Evolutionary conservation across 2,888 invertebrate species (phyloP), one percentile per base, ranked within the genome.

Genomic region (Tenthredo scrophulariae): DNA sequence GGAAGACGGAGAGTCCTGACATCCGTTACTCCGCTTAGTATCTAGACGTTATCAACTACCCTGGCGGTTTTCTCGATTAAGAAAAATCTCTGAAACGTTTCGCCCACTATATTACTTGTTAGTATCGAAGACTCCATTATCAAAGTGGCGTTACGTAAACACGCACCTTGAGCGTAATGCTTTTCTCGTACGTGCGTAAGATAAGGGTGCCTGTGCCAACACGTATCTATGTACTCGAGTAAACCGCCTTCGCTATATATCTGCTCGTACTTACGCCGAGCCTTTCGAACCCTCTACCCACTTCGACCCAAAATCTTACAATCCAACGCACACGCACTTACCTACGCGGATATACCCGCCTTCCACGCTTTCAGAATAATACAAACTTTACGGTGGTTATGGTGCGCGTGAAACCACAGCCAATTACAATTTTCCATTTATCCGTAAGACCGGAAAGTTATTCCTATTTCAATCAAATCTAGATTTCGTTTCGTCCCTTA

Each of bases 151-250:
- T 29, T 50, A 80, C 40, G 80, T 62, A 80, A 80, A 80, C 80
- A 80, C 80, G 80, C 80, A 80, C n/a, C 62, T 62, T 29, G 29
- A n/a, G 10, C 62, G 80, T 29, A 54, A 62, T 13, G 62, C 62
- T 37, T 54, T 50, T 50, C 77, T 37, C 10, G 40, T 80, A 80
- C 80, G 80, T 65, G 80, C 80, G 40, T 65, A 65, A 80, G 80
- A 80, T 80, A 65, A 80, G 50, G 80, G 80, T n/a, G 40, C 72
- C 70, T 37, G 70, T 70, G 37, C 70, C 70, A 37, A 70, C 70
- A 37, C 70, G 70, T 74, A 74, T 22, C 43, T 74, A 43, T 74
- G 72, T 74, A 37, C 67, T 74, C 40, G 74, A 74, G 40, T 40
- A 43, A 74, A 33, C 67, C 22, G 40, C 29, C 43, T 74, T 43